Evolutionary conservation across 1,140 invertebrate genomes (phyloP).

Genomic region (Lasaia peninsularis): DNA sequence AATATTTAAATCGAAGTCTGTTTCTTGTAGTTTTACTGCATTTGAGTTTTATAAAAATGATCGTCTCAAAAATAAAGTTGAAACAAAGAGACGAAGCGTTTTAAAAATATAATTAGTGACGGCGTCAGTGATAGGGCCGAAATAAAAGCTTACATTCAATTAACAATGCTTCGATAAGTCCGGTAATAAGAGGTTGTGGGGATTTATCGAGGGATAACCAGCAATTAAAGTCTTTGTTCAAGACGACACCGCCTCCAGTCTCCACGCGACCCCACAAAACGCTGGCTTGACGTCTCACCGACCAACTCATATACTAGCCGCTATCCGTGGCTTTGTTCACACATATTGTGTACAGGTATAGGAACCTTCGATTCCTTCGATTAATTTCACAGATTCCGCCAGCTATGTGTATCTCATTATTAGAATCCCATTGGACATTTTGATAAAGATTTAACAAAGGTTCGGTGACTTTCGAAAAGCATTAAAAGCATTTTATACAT

Average conservation of each 20-base stretch:
- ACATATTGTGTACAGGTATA: no score
- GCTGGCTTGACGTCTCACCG: conserved; percentile 1
- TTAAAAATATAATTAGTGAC: not conserved
- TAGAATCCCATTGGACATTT: no score
- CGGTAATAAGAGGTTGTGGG: conserved; percentile 6
- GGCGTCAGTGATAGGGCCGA: not conserved
- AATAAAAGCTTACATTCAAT: conserved; percentile 9
- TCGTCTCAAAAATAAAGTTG: not conserved
- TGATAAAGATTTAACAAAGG: no score
- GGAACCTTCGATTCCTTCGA: no score
- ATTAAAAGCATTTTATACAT: no score
- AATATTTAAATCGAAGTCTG: no score
- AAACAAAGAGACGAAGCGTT: conserved; percentile 4
- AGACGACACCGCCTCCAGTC: conserved; percentile 10
- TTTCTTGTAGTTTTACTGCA: no score
- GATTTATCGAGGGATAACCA: conserved; percentile 9
- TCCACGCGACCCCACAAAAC: not conserved
- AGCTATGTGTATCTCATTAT: no score
- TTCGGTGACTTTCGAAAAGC: no score
- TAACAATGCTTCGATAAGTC: conserved; percentile 9
- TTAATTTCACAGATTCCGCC: no score
- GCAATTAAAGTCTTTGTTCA: conserved; percentile 11
- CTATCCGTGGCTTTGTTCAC: no score
- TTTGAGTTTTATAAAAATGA: no score
- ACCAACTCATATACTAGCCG: not conserved